phyloP scores from a whole-genome alignment of 2,113 vertebrate species.

The Choloepus hoffmanni region DNA sequence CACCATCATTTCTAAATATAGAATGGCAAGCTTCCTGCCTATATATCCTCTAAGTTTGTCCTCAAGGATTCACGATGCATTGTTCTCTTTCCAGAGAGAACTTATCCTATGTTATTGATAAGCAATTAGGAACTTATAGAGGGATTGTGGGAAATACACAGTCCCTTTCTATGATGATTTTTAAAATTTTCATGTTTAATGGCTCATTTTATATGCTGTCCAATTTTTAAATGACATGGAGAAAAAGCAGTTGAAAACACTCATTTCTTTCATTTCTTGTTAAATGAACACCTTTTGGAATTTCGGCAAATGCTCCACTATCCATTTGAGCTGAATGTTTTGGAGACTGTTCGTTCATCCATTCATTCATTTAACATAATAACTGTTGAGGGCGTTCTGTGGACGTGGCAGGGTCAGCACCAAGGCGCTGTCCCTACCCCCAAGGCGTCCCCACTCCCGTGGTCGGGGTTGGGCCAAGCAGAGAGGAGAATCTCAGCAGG shows the following conservation, averaged over 20 bases:
- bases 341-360: neutral
- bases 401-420: no score
- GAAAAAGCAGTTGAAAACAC: neutral
- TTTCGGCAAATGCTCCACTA: neutral
- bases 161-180: neutral
- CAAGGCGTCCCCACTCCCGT: rapidly evolving
- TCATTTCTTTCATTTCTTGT: neutral
- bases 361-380: neutral
- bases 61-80: no score
- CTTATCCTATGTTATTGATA: neutral
- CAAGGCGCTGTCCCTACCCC: no score
- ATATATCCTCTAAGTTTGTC: neutral
- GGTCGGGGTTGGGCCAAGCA: no score
- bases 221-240: neutral
- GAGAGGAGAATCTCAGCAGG: neutral
- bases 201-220: neutral
- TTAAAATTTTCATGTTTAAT: neutral
- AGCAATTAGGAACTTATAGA: neutral
- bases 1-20: neutral
- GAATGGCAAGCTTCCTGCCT: neutral
- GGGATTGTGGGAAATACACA: neutral
- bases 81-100: neutral
- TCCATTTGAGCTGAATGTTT: neutral
- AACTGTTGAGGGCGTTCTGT: neutral
- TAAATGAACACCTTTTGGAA: neutral